These are phyloP conservation scores for Blastobasis adustella DNA, from an alignment of 2,888 invertebrate genomes.

Conservation along the genomic window DNA sequence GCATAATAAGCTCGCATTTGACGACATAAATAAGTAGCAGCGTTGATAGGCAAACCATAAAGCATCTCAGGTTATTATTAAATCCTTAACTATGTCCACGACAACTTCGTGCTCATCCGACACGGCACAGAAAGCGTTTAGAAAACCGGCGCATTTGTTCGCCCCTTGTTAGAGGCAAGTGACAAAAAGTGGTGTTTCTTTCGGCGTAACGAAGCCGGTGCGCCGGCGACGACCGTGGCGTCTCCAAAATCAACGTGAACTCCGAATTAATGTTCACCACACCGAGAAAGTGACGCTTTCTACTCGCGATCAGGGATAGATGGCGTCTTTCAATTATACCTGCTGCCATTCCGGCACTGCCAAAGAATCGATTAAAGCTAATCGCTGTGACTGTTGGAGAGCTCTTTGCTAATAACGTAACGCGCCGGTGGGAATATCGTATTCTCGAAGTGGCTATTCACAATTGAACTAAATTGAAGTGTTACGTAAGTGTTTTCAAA, in stretches of 20 bases:
- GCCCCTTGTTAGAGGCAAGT: slow-evolving; percentile 16
- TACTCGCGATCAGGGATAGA: slow-evolving; percentile 49
- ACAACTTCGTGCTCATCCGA: too few species aligned
- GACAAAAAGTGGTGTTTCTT: slow-evolving; percentile 20
- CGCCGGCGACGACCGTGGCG: slow-evolving; percentile 25
- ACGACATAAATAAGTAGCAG: too few species aligned
- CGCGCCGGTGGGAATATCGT: too few species aligned
- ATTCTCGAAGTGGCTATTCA: too few species aligned
- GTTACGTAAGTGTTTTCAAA: too few species aligned
- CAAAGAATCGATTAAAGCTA: slow-evolving; percentile 17
- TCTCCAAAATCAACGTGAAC: slow-evolving; percentile 46
- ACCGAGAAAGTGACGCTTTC: slow-evolving; percentile 58
- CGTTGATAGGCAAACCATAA: too few species aligned
- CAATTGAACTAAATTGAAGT: too few species aligned
- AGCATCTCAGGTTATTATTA: too few species aligned
- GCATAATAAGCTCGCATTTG: too few species aligned
- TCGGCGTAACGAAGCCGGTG: slow-evolving; percentile 28
- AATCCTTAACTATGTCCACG: too few species aligned
- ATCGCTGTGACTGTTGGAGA: slow-evolving; percentile 12
- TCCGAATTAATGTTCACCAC: slow-evolving; percentile 37
- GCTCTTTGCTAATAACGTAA: neutral
- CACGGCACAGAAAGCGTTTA: slow-evolving; percentile 18
- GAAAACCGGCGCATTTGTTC: slow-evolving; percentile 14
- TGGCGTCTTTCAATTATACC: slow-evolving; percentile 40
- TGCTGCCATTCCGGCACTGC: slow-evolving; percentile 18